Evolutionary conservation across 2,888 invertebrate species (phyloP), one percentile per base, ranked within the genome.

Genomic region (Hydroisotoma schaefferi): DNA sequence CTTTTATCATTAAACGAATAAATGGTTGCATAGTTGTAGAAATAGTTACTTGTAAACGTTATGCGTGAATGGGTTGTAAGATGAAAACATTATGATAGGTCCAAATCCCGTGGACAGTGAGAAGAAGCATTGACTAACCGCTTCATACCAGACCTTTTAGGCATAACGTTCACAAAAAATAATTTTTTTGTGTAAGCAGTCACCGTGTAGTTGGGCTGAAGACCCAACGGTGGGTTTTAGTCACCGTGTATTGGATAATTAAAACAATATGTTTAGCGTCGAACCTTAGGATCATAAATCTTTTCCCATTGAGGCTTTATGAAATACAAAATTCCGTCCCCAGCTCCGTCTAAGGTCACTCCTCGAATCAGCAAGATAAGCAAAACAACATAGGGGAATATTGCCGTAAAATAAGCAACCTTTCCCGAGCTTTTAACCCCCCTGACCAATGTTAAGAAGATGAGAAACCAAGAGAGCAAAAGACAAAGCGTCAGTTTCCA

Each of bases 351-450:
- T 49, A 81, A 73, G 0, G 80, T 79, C 10, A 76, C 74, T 15
- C 80, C 81, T 27, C 80, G 75, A 52, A 89, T 82, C 15, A 92
- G 80, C 46, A 92, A 78, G 29, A 84, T 83, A 59, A 89, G 78
- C 77, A 92, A 83, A 53, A 92, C 84, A 4, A 88, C 81, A 74
- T 89, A 90, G 0, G 91, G 91, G 76, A 91, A 90, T 2, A 92
- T 76, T 0, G 93, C 93, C n/a, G 93, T 84, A 15, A 33, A 33
- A 33, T 93, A 94, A 0, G 93, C 85, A 0, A 86, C 87, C 77
- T 88, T 89, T 47, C 90, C 89, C 0, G 88, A 85, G 73, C 87
- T 87, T 75, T 85, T 85, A 1, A 89, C 87, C 10, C 88, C 88
- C 65, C 82, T 83, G 18, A 85, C 80, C 47, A 88, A 84, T 55